Evolutionary conservation across 2,888 invertebrate species (phyloP), one percentile per base, ranked within the genome.

Genomic region (Meganola albula): DNA sequence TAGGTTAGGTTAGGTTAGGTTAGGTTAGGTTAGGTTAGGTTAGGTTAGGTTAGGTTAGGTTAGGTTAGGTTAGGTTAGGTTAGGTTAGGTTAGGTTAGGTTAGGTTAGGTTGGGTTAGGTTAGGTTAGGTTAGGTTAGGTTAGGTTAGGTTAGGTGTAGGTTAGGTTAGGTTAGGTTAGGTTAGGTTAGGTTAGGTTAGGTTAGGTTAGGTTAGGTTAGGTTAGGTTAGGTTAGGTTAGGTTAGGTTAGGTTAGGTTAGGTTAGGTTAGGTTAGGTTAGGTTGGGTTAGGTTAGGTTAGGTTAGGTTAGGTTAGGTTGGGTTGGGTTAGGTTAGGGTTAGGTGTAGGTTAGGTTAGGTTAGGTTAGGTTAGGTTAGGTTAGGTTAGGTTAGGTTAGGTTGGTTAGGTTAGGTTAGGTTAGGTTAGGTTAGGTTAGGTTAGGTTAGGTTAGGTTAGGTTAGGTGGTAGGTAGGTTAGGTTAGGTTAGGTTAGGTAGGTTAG

Each of bases 1-100:
- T 37, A 31, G 36, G 36, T 31, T 37, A 31, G 36, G 36, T 31
- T 37, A 31, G 36, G 36, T 31, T 37, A 31, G 36, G 36, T 31
- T 37, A 31, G 36, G 36, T 31, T 37, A 31, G 31, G 36, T 31
- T 31, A 31, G 31, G 36, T n/a, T n/a, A n/a, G n/a, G n/a, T n/a
- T n/a, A n/a, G n/a, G n/a, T n/a, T n/a, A n/a, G n/a, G n/a, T n/a
- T n/a, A n/a, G n/a, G n/a, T n/a, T n/a, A n/a, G n/a, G n/a, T n/a
- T n/a, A n/a, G n/a, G n/a, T n/a, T n/a, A n/a, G n/a, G n/a, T n/a
- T n/a, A n/a, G n/a, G n/a, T n/a, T n/a, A n/a, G n/a, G n/a, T n/a
- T n/a, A n/a, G n/a, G n/a, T n/a, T n/a, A n/a, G n/a, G n/a, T n/a
- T n/a, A n/a, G n/a, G n/a, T n/a, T n/a, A n/a, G n/a, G n/a, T n/a